These are phyloP conservation scores for Netelia melanura DNA, from an alignment of 2,888 invertebrate genomes.

Conservation along the genomic window DNA sequence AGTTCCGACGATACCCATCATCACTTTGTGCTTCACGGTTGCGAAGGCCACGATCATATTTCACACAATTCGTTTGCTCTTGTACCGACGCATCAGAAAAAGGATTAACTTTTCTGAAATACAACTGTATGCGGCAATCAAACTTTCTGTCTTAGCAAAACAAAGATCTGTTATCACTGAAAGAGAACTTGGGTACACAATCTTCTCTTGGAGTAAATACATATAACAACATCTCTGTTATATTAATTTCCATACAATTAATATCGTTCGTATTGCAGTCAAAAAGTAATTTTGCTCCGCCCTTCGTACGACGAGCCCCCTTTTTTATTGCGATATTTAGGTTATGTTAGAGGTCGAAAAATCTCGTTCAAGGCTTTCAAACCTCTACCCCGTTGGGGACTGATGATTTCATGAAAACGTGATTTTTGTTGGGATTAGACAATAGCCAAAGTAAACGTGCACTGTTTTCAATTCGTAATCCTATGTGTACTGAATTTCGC, in stretches of 20 bases:
- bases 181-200: background rate
- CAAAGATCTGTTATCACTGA: background rate
- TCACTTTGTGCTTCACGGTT: conserved; percentile 17
- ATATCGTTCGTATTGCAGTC: too few species aligned
- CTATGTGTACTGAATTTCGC: too few species aligned
- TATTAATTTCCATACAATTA: background rate
- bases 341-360: conserved; percentile 19
- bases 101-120: conserved; percentile 19
- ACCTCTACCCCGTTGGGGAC: background rate
- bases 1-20: conserved; percentile 8
- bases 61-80: background rate
- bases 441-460: background rate
- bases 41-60: conserved; percentile 18
- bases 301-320: background rate
- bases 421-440: background rate
- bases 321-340: background rate
- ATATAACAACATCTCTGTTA: too few species aligned
- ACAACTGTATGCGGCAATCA: conserved; percentile 5
- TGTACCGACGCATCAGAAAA: conserved; percentile 20
- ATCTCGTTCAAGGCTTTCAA: background rate
- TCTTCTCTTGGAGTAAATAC: background rate
- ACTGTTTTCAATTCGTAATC: background rate
- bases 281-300: background rate
- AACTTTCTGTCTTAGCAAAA: conserved; percentile 20
- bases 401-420: background rate